Base-by-base conservation (phyloP, 2,797 vertebrate genomes). In the Crocodylus rhombifer region DNA sequence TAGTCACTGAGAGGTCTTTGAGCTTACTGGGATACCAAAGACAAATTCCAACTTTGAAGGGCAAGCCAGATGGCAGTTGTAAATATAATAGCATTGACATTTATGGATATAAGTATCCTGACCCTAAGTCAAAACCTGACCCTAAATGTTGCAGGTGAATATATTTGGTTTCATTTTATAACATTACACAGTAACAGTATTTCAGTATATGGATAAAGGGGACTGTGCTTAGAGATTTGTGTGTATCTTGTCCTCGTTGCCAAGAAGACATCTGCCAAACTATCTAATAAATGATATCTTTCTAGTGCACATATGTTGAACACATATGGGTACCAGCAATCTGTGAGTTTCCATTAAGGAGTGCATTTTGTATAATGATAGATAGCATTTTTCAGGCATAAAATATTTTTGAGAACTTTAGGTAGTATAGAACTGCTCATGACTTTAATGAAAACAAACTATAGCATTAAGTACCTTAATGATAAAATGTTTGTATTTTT, bases 251-350 rank as follows among this genome's bases (percentile, higher is more conserved):
- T 42, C 73, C 17, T 90, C 36, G 20, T 81, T 95, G 92, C 86
- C 92, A 96, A 91, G 57, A 74, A 90, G 87, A 64, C 96, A 96
- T 94, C 95, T 92, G 96, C 69, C 51, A 36, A 65, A 71, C 84
- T 82, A 75, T 80, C 84, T 74, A 80, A 71, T 57, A 92, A 92
- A 65, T 75, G 83, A 94, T 96, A 71, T 90, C 83, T 94, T 94
- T 65, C 71, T 30, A 90, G 82, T 95, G 90, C 57, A 85, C 96
- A 96, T 96, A 96, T 95, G 95, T 82, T 95, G 62, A 12, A 4
- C 89, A 77, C 95, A 95, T 97, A 96, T 95, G 94, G 95, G 82
- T 89, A 90, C 15, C n/a, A 91, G 65, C 82, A 94, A 91, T 33
- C 18, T 80, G 78, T 28, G 88, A 96, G 90, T 87, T 84, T 65